Evolutionary conservation across 2,888 invertebrate species (phyloP).

Genomic region (Criorhina ranunculi): DNA sequence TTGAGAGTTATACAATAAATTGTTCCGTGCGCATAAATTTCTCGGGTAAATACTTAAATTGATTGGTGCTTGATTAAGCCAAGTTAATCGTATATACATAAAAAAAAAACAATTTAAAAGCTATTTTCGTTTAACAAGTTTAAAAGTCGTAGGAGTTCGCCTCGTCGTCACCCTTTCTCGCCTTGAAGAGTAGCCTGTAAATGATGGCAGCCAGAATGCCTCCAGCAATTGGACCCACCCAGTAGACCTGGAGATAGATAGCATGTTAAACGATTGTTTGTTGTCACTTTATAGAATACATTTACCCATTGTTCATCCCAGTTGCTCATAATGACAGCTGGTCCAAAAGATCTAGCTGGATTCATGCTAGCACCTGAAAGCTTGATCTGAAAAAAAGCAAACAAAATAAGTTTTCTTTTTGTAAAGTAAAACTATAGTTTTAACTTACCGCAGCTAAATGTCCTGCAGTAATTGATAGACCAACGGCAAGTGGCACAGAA

Average conservation of each 20-base stretch:
- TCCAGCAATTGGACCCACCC: slow-evolving; percentile 93
- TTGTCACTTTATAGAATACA: not conserved
- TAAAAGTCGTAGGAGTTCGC: slow-evolving; percentile 92
- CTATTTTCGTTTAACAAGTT: slow-evolving; percentile 8
- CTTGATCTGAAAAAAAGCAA: slow-evolving; percentile 86
- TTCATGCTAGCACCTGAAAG: slow-evolving; percentile 96
- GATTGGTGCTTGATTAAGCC: slow-evolving; percentile 39
- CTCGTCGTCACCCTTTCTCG: slow-evolving; percentile 89
- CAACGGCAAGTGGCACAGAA: slow-evolving; percentile 94
- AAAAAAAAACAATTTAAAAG: slow-evolving; percentile 13
- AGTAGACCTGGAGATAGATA: slow-evolving; percentile 88
- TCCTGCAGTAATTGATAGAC: slow-evolving; percentile 93
- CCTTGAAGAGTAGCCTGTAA: slow-evolving; percentile 89
- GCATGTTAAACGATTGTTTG: not conserved
- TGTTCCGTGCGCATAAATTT: slow-evolving; percentile 28
- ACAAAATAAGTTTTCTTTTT: slow-evolving; percentile 3
- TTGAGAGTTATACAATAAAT: slow-evolving; percentile 30
- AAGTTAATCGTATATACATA: slow-evolving; percentile 37
- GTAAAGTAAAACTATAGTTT: not conserved
- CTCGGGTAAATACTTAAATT: slow-evolving; percentile 47
- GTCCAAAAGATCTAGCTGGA: slow-evolving; percentile 95
- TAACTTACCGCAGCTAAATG: slow-evolving; percentile 93
- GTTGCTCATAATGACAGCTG: slow-evolving; percentile 90
- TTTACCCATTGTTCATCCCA: slow-evolving; percentile 94
- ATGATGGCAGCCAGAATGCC: slow-evolving; percentile 90